Percentiles rank a stretch among this genome's conserved stretches.
Evolutionary conservation across 2,888 invertebrate genomes (phyloP).

Genomic region (Emesis furor): DNA sequence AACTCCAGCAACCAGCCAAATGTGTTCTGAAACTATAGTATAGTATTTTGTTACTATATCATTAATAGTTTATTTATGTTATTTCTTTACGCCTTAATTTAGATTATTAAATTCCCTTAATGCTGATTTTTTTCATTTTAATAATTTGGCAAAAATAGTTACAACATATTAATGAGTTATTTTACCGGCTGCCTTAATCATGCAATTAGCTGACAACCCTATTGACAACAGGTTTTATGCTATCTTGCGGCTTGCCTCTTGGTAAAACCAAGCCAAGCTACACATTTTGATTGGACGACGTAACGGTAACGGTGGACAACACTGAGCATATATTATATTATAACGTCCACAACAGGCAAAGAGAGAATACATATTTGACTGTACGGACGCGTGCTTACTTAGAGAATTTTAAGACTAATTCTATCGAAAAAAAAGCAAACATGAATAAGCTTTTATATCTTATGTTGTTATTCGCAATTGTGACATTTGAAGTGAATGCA

Average conservation of each 20-base stretch:
- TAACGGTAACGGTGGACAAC: not conserved
- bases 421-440: not conserved
- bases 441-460: not conserved
- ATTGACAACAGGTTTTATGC: not conserved
- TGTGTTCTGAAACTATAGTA: too few relatives aligned
- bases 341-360: not conserved
- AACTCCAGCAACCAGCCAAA: too few relatives aligned
- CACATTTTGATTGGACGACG: not conserved
- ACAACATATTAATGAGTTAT: too few relatives aligned
- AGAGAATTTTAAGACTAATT: not conserved
- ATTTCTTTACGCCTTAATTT: too few relatives aligned
- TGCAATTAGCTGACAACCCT: not conserved
- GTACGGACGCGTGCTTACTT: not conserved
- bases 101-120: too few relatives aligned
- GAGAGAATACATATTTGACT: not conserved
- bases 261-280: not conserved
- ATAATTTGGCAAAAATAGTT: too few relatives aligned
- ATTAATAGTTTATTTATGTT: too few relatives aligned
- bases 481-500: not conserved
- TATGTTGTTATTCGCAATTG: not conserved
- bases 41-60: too few relatives aligned
- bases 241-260: not conserved
- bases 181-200: too few relatives aligned
- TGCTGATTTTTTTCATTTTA: too few relatives aligned
- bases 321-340: too few relatives aligned